A percentile compares a stretch with the other conserved stretches of the same genome.
Conservation (phyloP, 2,888 invertebrate species). For the Microplitis manilae region DNA sequence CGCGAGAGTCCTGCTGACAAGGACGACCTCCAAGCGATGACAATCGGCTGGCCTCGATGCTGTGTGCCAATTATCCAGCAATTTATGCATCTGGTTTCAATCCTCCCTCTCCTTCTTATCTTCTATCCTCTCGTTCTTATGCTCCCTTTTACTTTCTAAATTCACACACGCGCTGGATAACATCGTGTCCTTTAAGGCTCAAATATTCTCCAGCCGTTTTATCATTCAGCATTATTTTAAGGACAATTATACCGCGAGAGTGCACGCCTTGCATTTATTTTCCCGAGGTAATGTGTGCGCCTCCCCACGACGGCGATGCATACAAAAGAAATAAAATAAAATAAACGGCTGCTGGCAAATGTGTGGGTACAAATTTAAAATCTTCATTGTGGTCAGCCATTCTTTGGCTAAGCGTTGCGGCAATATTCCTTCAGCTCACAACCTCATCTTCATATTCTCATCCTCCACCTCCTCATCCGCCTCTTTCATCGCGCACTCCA, state of each 20-base stretch:
- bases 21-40: slow-evolving; percentile 53
- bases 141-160: slow-evolving; percentile 14
- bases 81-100: slow-evolving; percentile 51
- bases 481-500: slow-evolving; percentile 16
- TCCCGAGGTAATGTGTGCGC: slow-evolving; percentile 5
- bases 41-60: slow-evolving; percentile 50
- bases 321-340: slow-evolving; percentile 41
- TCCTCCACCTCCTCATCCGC: slow-evolving; percentile 44
- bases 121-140: slow-evolving; percentile 14
- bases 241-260: slow-evolving; percentile 1
- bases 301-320: slow-evolving; percentile 14
- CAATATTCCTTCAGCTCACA: slow-evolving; percentile 44
- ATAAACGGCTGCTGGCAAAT: slow-evolving; percentile 44
- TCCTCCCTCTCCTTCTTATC: slow-evolving; percentile 31
- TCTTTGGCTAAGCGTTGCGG: slow-evolving; percentile 63
- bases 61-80: slow-evolving; percentile 53
- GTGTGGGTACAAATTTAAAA: slow-evolving; percentile 66
- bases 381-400: slow-evolving; percentile 69
- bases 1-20: slow-evolving; percentile 42
- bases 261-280: slow-evolving; percentile 14
- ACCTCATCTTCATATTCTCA: slow-evolving; percentile 36
- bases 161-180: slow-evolving; percentile 3
- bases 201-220: slow-evolving; percentile 10
- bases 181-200: background rate
- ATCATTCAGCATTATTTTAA: slow-evolving; percentile 23